Evolutionary conservation across 2,113 vertebrate species (phyloP).

Genomic region (Aegithalos caudatus): DNA sequence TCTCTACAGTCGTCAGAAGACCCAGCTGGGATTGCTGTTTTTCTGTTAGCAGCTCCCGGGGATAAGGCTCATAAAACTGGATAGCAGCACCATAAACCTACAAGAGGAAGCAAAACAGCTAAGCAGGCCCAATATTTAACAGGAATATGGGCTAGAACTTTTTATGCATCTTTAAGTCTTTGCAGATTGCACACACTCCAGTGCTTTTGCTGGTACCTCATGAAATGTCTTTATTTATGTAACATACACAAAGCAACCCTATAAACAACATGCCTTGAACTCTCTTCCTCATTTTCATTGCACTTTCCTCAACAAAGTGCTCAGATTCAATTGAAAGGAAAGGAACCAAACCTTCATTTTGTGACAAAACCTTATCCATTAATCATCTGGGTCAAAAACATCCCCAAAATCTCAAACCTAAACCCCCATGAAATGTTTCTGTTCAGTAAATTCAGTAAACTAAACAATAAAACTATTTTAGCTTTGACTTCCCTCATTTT

Average conservation of each 20-base stretch:
- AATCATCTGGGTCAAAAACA: neutral
- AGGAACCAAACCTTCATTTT: neutral
- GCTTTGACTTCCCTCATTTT: neutral
- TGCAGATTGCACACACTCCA: neutral
- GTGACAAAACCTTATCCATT: neutral
- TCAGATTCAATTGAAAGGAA: neutral
- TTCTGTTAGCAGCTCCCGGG: conserved; percentile 85
- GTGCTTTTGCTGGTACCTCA: neutral
- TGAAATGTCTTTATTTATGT: neutral
- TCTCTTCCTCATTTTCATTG: neutral
- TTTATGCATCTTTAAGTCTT: neutral
- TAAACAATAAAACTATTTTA: neutral
- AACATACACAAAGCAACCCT: neutral
- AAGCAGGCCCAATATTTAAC: neutral
- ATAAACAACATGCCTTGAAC: neutral
- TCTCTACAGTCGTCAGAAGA: conserved; percentile 88
- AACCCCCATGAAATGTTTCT: neutral
- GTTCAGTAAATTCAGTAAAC: neutral
- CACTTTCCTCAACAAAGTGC: neutral
- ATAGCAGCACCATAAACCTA: conserved; percentile 97
- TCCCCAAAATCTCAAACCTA: neutral
- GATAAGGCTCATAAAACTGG: conserved; percentile 94
- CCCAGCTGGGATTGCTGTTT: conserved; percentile 93
- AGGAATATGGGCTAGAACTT: neutral
- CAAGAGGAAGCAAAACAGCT: neutral